Conservation (phyloP, 2,797 vertebrate species). For the Hipposideros larvatus region DNA sequence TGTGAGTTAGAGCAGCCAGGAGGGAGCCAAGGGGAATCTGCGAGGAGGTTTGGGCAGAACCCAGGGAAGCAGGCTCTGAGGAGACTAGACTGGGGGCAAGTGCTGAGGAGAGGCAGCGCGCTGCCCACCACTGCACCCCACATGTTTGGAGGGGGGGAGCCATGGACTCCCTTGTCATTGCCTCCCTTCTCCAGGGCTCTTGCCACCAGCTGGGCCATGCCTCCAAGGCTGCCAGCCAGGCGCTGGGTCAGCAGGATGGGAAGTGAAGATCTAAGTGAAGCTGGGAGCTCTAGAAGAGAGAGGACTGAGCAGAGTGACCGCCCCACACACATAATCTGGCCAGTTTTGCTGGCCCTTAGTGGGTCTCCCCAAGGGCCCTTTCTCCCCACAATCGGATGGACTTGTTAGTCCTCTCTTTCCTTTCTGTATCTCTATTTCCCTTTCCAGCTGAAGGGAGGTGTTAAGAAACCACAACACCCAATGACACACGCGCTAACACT, state of each 20-base stretch:
- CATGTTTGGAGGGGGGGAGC: background rate
- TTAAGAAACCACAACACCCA: background rate
- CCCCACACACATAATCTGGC: background rate
- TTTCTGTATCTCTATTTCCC: background rate
- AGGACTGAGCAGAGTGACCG: background rate
- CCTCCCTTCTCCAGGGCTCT: background rate
- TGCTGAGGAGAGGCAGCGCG: background rate
- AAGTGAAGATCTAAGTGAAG: background rate
- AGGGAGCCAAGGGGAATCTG: conserved; percentile 69
- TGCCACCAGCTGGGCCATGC: conserved; percentile 42
- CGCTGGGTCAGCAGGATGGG: background rate
- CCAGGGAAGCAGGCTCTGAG: background rate
- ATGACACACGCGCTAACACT: background rate
- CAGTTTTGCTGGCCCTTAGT: background rate
- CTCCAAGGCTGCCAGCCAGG: conserved; percentile 72
- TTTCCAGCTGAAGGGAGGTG: background rate
- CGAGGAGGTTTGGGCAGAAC: conserved; percentile 62
- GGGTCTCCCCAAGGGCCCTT: background rate
- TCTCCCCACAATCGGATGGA: background rate
- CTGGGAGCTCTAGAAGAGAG: background rate
- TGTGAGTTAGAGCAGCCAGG: conserved; percentile 74
- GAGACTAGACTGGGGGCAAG: background rate
- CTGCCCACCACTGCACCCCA: background rate
- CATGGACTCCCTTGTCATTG: background rate
- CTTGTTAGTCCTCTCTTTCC: conserved; percentile 13